phyloP scores from a whole-genome alignment of 2,113 vertebrate genomes.

The Strix aluco region DNA sequence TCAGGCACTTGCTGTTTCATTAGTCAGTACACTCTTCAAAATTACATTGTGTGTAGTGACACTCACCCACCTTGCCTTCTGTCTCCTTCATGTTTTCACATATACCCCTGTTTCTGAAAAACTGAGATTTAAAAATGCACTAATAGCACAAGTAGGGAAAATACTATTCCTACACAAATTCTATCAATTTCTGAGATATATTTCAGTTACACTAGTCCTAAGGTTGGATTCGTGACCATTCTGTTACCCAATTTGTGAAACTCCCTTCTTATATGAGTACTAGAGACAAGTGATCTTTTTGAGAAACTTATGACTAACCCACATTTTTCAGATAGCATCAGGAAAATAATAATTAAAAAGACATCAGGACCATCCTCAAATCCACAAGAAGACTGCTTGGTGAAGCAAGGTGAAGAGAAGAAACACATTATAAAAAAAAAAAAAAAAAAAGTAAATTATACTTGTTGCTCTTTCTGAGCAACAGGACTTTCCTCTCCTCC shows the following conservation, averaged over 20 bases:
- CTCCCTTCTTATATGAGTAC: not conserved
- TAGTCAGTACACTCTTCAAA: not conserved
- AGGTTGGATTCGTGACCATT: not conserved
- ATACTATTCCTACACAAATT: not conserved
- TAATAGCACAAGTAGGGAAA: not conserved
- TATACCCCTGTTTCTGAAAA: not conserved
- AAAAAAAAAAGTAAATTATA: fast-evolving
- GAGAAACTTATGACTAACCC: not conserved
- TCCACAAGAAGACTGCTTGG: fast-evolving
- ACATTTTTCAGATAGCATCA: not conserved
- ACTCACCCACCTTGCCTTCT: not conserved
- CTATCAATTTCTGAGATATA: not conserved
- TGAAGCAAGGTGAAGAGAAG: not conserved
- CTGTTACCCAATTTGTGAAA: not conserved
- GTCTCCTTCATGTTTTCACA: not conserved
- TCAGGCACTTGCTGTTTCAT: not conserved
- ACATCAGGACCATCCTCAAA: not conserved
- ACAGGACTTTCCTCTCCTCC: not conserved
- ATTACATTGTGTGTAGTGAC: not conserved
- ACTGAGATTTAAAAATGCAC: not conserved
- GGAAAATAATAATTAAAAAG: not conserved
- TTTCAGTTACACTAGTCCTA: not conserved
- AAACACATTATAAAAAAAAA: not conserved
- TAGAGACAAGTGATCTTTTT: not conserved
- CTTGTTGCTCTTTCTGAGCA: not conserved